Conservation (phyloP, 1,140 invertebrate genomes). For the Sinonovacula constricta region DNA sequence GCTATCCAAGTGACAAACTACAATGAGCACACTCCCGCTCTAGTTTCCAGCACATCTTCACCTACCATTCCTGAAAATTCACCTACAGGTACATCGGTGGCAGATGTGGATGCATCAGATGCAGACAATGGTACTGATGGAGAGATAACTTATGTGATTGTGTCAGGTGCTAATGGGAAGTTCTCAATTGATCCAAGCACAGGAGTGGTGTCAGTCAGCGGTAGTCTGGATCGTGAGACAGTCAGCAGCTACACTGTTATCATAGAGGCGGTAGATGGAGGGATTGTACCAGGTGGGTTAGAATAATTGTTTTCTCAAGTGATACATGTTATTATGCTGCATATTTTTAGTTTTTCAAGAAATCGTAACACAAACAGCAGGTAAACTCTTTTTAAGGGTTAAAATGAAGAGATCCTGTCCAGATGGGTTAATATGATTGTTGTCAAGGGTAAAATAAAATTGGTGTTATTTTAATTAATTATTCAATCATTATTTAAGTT, state of each 20-base stretch:
- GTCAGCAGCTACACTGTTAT: conserved; percentile 54
- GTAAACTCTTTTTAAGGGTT: too few species aligned
- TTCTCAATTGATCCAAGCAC: conserved; percentile 56
- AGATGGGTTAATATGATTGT: too few species aligned
- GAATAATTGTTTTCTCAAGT: too few species aligned
- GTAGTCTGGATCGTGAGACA: conserved; percentile 63
- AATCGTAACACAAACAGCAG: too few species aligned
- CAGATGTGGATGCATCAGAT: conserved; percentile 58
- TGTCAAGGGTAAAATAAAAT: too few species aligned
- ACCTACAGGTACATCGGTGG: conserved; percentile 23
- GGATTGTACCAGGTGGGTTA: conserved; percentile 37
- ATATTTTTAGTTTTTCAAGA: too few species aligned
- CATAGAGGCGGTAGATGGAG: conserved; percentile 55
- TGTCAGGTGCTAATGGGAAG: conserved; percentile 53
- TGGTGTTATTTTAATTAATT: too few species aligned
- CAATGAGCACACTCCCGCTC: conserved; percentile 94
- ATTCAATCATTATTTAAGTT: too few species aligned
- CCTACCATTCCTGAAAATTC: conserved; percentile 47
- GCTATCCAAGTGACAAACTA: conserved; percentile 83
- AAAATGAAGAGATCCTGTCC: too few species aligned
- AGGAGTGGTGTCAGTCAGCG: conserved; percentile 53
- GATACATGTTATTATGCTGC: too few species aligned
- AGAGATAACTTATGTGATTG: conserved; percentile 54
- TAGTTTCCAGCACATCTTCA: conserved; percentile 73
- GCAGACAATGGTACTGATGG: conserved; percentile 60